phyloP scores from a whole-genome alignment of 2,113 vertebrate species.

The Prunella fulvescens region DNA sequence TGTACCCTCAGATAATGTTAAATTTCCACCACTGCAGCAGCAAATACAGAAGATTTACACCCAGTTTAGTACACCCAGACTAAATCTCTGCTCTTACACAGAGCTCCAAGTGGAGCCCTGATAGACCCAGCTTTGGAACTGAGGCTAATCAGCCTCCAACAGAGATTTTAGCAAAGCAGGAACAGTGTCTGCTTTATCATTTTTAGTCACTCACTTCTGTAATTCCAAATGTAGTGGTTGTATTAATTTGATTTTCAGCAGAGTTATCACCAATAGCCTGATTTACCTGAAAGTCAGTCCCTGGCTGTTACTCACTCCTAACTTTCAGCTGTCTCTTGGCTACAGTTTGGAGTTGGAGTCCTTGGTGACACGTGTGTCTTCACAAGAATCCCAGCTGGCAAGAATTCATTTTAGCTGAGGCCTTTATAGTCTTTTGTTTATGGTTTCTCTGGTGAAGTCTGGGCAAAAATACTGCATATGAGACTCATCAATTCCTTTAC shows the following conservation, averaged over 20 bases:
- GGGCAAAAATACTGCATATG: constrained; percentile 66
- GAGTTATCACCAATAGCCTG: not conserved
- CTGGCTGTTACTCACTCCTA: not conserved
- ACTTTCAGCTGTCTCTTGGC: not conserved
- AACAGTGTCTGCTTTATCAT: not conserved
- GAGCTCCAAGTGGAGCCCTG: not conserved
- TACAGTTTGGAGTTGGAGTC: not conserved
- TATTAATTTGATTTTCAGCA: not conserved
- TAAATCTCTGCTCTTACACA: not conserved
- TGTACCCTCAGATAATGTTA: not conserved
- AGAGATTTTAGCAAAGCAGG: not conserved
- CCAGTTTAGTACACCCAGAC: not conserved
- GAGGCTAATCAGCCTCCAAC: not conserved
- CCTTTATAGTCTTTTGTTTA: constrained; percentile 65
- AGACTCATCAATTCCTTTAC: constrained; percentile 59
- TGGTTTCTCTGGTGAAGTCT: constrained; percentile 55
- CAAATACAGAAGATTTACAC: not conserved
- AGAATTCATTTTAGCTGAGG: constrained; percentile 47
- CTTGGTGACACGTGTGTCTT: constrained; percentile 12
- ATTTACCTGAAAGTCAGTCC: not conserved
- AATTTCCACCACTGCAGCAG: not conserved
- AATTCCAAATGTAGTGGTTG: not conserved
- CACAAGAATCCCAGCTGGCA: constrained; percentile 41
- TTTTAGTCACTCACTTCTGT: not conserved
- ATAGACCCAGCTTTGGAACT: not conserved